A percentile compares a stretch with the other conserved stretches of the same genome.
phyloP scores from a whole-genome alignment of 2,888 invertebrate species.

The Tetropium fuscum region DNA sequence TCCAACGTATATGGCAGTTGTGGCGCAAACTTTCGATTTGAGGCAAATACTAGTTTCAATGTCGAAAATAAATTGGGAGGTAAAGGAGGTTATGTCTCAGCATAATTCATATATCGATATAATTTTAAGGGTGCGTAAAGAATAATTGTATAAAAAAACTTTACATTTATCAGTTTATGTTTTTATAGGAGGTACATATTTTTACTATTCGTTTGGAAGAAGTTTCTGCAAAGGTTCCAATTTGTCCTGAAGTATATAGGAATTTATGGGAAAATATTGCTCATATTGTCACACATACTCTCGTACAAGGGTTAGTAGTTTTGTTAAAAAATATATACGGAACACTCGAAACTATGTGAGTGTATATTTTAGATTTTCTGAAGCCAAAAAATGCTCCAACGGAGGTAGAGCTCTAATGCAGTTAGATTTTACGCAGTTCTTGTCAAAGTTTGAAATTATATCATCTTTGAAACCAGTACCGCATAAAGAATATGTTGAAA shows the following conservation, averaged over 20 bases:
- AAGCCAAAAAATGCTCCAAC: slow-evolving; percentile 93
- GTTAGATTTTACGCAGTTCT: slow-evolving; percentile 94
- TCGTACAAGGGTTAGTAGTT: slow-evolving; percentile 87
- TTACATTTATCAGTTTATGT: slow-evolving; percentile 38
- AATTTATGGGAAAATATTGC: slow-evolving; percentile 91
- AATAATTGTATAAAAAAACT: not conserved
- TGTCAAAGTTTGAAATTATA: slow-evolving; percentile 90
- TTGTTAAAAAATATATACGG: not conserved
- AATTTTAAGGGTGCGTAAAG: slow-evolving; percentile 71
- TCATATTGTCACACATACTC: slow-evolving; percentile 84
- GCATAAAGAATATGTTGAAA: slow-evolving; percentile 90
- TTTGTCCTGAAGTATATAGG: slow-evolving; percentile 77
- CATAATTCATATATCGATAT: slow-evolving; percentile 91
- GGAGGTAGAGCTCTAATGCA: slow-evolving; percentile 98
- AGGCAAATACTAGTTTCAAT: slow-evolving; percentile 84
- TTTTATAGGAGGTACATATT: no score
- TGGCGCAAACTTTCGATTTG: slow-evolving; percentile 83
- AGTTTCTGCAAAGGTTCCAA: slow-evolving; percentile 75
- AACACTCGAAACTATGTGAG: not conserved
- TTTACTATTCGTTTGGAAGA: slow-evolving; percentile 84
- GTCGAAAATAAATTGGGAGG: slow-evolving; percentile 94
- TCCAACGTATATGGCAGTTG: slow-evolving; percentile 90
- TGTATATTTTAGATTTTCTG: slow-evolving; percentile 75
- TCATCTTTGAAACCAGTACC: slow-evolving; percentile 87
- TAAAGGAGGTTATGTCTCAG: slow-evolving; percentile 94